Base-by-base conservation (phyloP, 2,113 vertebrate species). In the Tetraodon nigroviridis region DNA sequence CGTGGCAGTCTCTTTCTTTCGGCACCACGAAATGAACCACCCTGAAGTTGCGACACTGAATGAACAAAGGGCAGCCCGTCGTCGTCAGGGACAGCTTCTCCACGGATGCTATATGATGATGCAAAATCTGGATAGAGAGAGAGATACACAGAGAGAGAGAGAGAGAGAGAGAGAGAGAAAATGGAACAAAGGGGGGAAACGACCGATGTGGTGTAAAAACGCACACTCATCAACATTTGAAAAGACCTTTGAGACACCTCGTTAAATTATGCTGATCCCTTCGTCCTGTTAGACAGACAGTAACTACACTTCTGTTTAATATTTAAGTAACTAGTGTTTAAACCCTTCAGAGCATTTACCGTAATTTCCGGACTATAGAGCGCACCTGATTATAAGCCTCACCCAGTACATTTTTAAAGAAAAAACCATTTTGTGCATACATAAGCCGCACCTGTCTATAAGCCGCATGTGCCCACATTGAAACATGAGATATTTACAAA, bases 1-100 rank as follows among this genome's bases (percentile, higher is more conserved):
- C 96, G 48, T 99, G 97, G 78, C 97, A 99, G 75, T 99, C 95
- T 61, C 96, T 89, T 71, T 99, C 96, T 69, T 93, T 90, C 44
- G 93, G 94, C 57, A 99, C 89, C 24, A 98, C 87, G 58, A 99
- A 99, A 78, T 98, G 94, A 64, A 99, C 94, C 63, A 91, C 82
- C 24, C 96, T 87, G 84, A 99, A 99, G 83, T 99, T 98, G 53
- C 95, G 93, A 82, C 95, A 98, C 80, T 95, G 94, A 78, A 98
- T 96, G 72, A 97, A 91, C 64, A 99, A 90, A 1, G 97, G 97
- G 67, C 97, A 99, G 66, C 97, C 97, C 11, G 90, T 90, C 64
- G 97, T 93, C 53, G 96, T 98, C 84, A 99, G 86, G 18, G 96
- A 89, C 50, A 95, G 92, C 71, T 99, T 99, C 76, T 99, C 96